Evolutionary conservation across 2,797 vertebrate genomes (phyloP), one percentile per base, ranked within the genome.

Genomic region (Emys orbicularis): DNA sequence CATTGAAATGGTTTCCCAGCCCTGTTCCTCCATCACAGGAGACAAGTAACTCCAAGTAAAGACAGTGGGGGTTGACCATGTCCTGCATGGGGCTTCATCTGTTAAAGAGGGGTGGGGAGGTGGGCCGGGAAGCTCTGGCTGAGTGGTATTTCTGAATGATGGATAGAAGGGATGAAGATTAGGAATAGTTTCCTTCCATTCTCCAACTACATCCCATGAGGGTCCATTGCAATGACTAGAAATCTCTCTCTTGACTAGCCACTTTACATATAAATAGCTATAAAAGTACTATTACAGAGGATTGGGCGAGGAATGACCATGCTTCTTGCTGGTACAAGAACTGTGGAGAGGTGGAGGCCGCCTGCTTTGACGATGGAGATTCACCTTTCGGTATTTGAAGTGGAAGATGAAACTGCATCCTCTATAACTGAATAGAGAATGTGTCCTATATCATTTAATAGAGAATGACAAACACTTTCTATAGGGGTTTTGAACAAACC

Each of bases 371-470:
- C 81, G 90, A 93, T 81, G 93, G 86, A 92, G 93, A 92, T 88
- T 83, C 94, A 96, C 96, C 92, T 88, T 94, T 95, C 90, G 85
- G 65, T 94, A 96, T 95, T 96, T 97, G 84, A 89, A 94, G 89
- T 90, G 77, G 89, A 94, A 96, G 91, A 95, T 96, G 82, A 92
- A 96, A 96, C 88, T 96, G 90, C 83, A 96, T 93, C 87, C 93
- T 54, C 8, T 21, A 54, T 54, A 54, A 54, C 8, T 54, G 21
- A 54, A 23, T 54, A 54, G 53, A 54, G 19, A 21, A 21, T 54
- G 87, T 1, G 2, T 93, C 93, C 86, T 97, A 61, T 93, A 86
- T 91, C 86, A 86, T 82, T 93, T 91, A 89, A 94, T 95, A 93
- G 87, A 93, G 92, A 95, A 93, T 56, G 86, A 79, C 86, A 94